phyloP scores from a whole-genome alignment of 2,113 vertebrate genomes.

The Hippolais icterina region DNA sequence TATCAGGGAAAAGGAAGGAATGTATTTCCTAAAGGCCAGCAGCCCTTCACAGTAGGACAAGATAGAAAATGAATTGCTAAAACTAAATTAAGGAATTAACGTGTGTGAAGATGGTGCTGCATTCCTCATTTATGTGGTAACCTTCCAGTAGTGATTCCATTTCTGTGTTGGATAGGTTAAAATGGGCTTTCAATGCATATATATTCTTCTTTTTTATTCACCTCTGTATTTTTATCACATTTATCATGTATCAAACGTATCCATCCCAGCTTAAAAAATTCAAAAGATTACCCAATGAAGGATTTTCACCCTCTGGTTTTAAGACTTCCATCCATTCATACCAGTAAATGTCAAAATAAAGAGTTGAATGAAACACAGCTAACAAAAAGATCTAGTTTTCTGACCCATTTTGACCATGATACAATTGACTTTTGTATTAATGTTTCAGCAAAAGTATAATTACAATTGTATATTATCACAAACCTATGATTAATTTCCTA shows the following conservation, averaged over 20 bases:
- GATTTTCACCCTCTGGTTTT: neutral
- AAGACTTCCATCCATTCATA: neutral
- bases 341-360: neutral
- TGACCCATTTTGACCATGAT: neutral
- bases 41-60: neutral
- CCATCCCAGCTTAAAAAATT: neutral
- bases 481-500: neutral
- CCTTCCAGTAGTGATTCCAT: neutral
- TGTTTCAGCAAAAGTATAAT: neutral
- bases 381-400: neutral
- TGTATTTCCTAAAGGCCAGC: neutral
- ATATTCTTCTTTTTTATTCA: neutral
- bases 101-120: neutral
- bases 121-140: neutral
- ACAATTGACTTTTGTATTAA: neutral
- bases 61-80: neutral
- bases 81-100: neutral
- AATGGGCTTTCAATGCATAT: neutral
- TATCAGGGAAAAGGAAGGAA: neutral
- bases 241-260: neutral
- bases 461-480: neutral
- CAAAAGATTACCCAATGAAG: neutral
- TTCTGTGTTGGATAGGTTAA: neutral
- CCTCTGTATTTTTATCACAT: neutral
- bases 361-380: neutral